Percentiles rank a stretch among this genome's conserved stretches.
phyloP scores from a whole-genome alignment of 1,140 invertebrate genomes.

The Drosophila insularis region DNA sequence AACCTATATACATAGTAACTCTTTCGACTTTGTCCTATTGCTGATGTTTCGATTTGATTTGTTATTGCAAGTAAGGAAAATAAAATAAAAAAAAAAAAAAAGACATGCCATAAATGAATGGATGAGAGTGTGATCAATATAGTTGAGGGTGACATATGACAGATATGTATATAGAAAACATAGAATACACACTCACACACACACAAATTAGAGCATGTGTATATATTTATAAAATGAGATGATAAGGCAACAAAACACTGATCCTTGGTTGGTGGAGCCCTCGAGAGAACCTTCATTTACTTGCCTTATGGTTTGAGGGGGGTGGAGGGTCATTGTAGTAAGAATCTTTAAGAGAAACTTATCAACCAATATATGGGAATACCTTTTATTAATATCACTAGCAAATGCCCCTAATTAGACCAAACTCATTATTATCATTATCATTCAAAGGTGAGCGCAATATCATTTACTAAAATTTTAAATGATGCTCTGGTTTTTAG shows the following conservation, averaged over 20 bases:
- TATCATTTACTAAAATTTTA: no score
- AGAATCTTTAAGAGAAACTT: no score
- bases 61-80: slow-evolving; percentile 30
- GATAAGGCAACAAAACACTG: background rate
- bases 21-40: slow-evolving; percentile 64
- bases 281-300: no score
- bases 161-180: background rate
- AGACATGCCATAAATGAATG: slow-evolving; percentile 20
- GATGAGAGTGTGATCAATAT: slow-evolving; percentile 14
- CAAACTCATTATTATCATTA: no score
- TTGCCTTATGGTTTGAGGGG: no score
- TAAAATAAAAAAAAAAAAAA: slow-evolving; percentile 6
- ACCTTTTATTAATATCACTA: no score
- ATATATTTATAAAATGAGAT: background rate
- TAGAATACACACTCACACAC: background rate
- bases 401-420: no score
- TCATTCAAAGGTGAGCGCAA: no score
- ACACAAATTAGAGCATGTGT: background rate
- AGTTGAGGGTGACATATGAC: background rate
- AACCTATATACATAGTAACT: slow-evolving; percentile 11
- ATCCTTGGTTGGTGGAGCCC: no score
- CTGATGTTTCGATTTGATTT: slow-evolving; percentile 54
- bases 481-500: no score
- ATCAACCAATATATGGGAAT: no score
- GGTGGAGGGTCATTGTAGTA: no score